Percentiles rank a stretch among this genome's conserved stretches.
Evolutionary conservation across 1,140 invertebrate species (phyloP).

Genomic region (Papilio aristodemus): DNA sequence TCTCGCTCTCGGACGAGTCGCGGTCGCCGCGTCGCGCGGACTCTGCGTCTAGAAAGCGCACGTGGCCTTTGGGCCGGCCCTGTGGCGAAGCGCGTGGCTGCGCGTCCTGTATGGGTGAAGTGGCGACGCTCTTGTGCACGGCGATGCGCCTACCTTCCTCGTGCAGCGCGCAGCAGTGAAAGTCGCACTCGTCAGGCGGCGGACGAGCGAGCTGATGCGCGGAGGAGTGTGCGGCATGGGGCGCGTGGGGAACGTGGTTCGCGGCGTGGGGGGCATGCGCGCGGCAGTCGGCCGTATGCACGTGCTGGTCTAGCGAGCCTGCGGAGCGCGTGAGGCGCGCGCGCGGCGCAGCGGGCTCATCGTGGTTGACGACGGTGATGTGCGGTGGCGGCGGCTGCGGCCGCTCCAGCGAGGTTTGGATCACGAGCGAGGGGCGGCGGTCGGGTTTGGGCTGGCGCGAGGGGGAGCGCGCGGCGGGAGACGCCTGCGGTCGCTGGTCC

Average conservation of each 20-base stretch:
- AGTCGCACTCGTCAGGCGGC: constrained; percentile 91
- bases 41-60: constrained; percentile 88
- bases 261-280: constrained; percentile 82
- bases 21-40: constrained; percentile 83
- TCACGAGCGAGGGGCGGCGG: constrained; percentile 85
- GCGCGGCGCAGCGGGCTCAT: constrained; percentile 83
- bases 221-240: constrained; percentile 34
- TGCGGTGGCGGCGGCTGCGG: constrained; percentile 84
- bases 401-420: constrained; percentile 89
- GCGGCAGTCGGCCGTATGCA: constrained; percentile 92
- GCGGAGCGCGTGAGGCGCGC: constrained; percentile 83
- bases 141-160: constrained; percentile 94
- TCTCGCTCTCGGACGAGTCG: constrained; percentile 94
- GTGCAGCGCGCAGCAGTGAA: constrained; percentile 96
- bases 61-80: constrained; percentile 83
- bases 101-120: constrained; percentile 93
- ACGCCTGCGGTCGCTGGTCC: constrained; percentile 89
- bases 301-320: constrained; percentile 89
- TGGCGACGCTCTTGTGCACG: constrained; percentile 94
- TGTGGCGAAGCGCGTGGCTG: constrained; percentile 85
- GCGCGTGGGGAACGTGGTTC: constrained; percentile 71
- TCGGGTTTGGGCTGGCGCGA: constrained; percentile 81
- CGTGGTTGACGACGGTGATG: constrained; percentile 95
- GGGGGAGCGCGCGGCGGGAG: constrained; percentile 83
- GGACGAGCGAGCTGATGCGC: constrained; percentile 50